phyloP scores from a whole-genome alignment of 2,888 invertebrate species.

The Lepeophtheirus nordmannii region DNA sequence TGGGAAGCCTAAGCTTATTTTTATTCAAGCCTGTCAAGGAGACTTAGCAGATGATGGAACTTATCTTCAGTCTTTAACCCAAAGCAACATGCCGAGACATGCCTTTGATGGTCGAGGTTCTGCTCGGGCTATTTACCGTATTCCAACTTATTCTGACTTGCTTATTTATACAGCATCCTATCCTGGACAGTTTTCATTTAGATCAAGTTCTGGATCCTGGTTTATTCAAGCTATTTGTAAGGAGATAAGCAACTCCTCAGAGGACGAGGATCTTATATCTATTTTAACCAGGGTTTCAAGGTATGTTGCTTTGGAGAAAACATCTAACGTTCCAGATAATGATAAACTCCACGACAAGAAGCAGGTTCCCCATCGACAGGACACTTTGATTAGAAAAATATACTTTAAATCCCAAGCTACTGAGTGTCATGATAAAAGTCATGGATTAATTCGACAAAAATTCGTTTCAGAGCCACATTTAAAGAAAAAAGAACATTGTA shows the following conservation, averaged over 20 bases:
- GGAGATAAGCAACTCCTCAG: neutral
- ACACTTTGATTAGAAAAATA: constrained; percentile 17
- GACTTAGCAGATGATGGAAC: constrained; percentile 27
- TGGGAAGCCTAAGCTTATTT: constrained; percentile 32
- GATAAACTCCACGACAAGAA: constrained; percentile 14
- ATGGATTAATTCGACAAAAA: neutral
- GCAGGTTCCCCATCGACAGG: constrained; percentile 22
- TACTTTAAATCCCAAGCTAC: constrained; percentile 16
- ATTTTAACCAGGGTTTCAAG: constrained; percentile 3
- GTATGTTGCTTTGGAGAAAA: constrained; percentile 4
- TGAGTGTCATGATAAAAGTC: no score
- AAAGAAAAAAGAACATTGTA: neutral
- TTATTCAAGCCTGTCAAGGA: constrained; percentile 33
- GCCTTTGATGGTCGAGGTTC: constrained; percentile 3
- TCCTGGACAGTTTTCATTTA: constrained; percentile 21
- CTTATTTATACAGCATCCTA: constrained; percentile 20
- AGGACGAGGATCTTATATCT: constrained; percentile 6
- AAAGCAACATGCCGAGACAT: constrained; percentile 1
- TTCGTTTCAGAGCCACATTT: constrained; percentile 3
- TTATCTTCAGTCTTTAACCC: neutral
- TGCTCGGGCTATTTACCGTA: constrained; percentile 7
- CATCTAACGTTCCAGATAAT: constrained; percentile 2
- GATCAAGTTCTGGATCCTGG: constrained; percentile 19
- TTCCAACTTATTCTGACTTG: constrained; percentile 21
- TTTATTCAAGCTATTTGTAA: constrained; percentile 23